A percentile compares a stretch with the other conserved stretches of the same genome.
phyloP scores from a whole-genome alignment of 2,797 vertebrate genomes.

The Adelosebastes latens region DNA sequence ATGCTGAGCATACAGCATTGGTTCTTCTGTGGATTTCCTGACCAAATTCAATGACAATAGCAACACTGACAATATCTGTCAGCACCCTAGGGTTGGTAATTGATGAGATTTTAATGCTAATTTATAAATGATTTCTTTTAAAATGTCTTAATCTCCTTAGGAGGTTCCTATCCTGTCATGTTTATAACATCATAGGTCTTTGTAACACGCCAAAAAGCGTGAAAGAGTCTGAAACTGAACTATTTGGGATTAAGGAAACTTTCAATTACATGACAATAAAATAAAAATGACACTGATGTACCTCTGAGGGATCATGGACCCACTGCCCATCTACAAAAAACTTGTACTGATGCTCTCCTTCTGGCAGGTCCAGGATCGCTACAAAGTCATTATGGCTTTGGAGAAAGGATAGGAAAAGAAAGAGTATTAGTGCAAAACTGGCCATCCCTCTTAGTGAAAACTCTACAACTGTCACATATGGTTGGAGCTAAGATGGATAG shows the following conservation, averaged over 20 bases:
- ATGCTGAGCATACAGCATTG: not conserved
- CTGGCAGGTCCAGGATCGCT: conserved; percentile 95
- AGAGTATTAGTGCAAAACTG: not conserved
- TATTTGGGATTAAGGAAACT: not conserved
- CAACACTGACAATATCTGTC: not conserved
- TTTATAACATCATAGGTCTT: not conserved
- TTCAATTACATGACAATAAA: not conserved
- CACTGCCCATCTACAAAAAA: conserved; percentile 99
- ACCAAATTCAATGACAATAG: not conserved
- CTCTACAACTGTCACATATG: not conserved
- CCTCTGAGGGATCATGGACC: conserved; percentile 96
- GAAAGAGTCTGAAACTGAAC: not conserved
- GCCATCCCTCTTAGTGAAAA: not conserved
- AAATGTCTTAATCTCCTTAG: not conserved
- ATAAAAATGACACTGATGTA: conserved; percentile 58
- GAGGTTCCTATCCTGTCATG: not conserved
- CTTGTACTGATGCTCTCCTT: conserved; percentile 98
- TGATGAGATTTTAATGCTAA: not conserved
- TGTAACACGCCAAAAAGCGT: not conserved
- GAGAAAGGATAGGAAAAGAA: conserved; percentile 38
- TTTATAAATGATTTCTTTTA: not conserved
- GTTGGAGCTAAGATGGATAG: not conserved
- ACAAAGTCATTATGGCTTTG: conserved; percentile 97
- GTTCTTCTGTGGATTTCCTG: not conserved
- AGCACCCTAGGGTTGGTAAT: not conserved